Evolutionary conservation across 2,797 vertebrate species (phyloP).

Genomic region (Muscicapa striata): DNA sequence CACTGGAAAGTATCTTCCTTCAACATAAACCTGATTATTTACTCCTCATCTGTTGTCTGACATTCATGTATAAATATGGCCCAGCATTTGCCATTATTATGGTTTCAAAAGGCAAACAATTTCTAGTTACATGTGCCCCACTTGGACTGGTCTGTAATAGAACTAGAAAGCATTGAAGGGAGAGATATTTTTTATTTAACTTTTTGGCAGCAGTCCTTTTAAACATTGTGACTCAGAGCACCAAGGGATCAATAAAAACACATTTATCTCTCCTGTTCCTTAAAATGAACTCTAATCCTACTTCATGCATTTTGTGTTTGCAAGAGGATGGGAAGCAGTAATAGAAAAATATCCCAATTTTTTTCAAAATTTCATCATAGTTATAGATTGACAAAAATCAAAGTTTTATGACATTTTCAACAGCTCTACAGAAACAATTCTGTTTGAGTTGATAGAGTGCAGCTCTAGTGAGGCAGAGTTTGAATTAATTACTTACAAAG

Average conservation of each 20-base stretch:
- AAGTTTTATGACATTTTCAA: neutral
- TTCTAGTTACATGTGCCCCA: neutral
- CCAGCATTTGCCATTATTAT: neutral
- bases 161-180: conserved; percentile 26
- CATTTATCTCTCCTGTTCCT: conserved; percentile 42
- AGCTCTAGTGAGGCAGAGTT: neutral
- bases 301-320: conserved; percentile 37
- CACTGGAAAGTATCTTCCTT: neutral
- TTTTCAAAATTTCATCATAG: neutral
- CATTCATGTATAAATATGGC: neutral
- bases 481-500: neutral
- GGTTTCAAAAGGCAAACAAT: neutral
- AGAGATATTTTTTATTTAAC: neutral
- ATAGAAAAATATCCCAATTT: neutral
- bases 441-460: neutral
- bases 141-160: conserved; percentile 4
- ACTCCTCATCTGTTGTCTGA: neutral
- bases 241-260: conserved; percentile 64
- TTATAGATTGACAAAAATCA: neutral
- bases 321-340: conserved; percentile 11
- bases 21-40: neutral
- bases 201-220: conserved; percentile 33
- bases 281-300: conserved; percentile 45
- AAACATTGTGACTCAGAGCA: conserved; percentile 56
- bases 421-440: neutral